Evolutionary conservation across 2,888 invertebrate genomes (phyloP).

Genomic region (Microchrysa polita): DNA sequence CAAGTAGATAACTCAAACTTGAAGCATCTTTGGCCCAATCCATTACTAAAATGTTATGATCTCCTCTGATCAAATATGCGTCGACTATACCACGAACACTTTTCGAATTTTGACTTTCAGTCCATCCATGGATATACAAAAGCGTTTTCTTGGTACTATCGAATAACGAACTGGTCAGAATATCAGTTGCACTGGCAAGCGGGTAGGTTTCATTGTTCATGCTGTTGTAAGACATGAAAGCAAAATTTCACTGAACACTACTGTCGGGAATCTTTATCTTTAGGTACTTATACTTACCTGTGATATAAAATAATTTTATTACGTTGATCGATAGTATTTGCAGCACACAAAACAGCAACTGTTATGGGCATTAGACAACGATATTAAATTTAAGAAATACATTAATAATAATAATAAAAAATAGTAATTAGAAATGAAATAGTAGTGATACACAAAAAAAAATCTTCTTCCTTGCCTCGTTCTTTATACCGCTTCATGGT

Average conservation of each 20-base stretch:
- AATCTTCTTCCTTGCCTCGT: too few relatives aligned
- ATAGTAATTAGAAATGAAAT: too few relatives aligned
- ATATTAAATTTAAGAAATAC: too few relatives aligned
- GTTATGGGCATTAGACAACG: too few relatives aligned
- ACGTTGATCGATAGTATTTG: too few relatives aligned
- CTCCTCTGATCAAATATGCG: conserved; percentile 58
- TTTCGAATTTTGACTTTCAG: conserved; percentile 69
- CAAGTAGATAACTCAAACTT: conserved; percentile 61
- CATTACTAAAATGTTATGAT: conserved; percentile 60
- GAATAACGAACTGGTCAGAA: conserved; percentile 4
- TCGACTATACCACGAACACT: conserved; percentile 66
- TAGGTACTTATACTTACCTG: conserved; percentile 5
- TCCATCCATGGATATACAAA: conserved; percentile 70
- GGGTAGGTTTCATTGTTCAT: conserved; percentile 9
- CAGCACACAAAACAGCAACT: too few relatives aligned
- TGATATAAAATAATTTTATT: conserved; percentile 28
- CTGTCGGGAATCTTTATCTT: background rate
- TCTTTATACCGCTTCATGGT: too few relatives aligned
- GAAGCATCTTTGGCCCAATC: conserved; percentile 62
- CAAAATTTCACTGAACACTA: background rate
- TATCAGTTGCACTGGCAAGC: background rate
- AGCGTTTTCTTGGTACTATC: conserved; percentile 63
- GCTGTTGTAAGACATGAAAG: too few relatives aligned
- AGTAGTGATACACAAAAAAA: too few relatives aligned
- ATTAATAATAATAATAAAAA: too few relatives aligned